Evolutionary conservation across 2,888 invertebrate genomes (phyloP).

Genomic region (Theretra japonica): DNA sequence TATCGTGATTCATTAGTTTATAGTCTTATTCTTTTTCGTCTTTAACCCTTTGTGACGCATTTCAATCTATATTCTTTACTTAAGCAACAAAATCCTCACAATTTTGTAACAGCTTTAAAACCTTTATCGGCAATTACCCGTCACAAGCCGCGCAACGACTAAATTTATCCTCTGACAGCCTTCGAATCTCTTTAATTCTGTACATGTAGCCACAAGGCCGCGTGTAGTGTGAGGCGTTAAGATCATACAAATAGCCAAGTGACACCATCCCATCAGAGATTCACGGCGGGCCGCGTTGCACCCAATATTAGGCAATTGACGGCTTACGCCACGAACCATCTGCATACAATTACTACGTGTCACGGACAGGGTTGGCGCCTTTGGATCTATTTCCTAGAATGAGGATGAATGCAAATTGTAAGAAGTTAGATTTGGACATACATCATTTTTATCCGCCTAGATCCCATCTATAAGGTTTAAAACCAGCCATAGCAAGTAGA

Average conservation of each 20-base stretch:
- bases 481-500: no score
- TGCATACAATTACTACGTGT: constrained; percentile 29
- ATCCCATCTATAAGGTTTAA: no score
- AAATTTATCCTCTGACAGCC: constrained; percentile 15
- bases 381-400: neutral
- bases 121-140: neutral
- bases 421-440: no score
- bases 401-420: neutral
- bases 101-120: no score
- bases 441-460: no score
- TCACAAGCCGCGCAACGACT: neutral
- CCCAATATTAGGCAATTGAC: constrained; percentile 33
- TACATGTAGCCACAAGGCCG: constrained; percentile 61
- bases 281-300: constrained; percentile 56
- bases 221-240: neutral
- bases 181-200: constrained; percentile 36
- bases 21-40: no score
- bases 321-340: constrained; percentile 26
- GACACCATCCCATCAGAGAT: constrained; percentile 58
- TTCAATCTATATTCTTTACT: no score
- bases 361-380: constrained; percentile 26
- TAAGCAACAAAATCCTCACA: no score
- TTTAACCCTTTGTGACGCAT: no score
- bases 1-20: no score
- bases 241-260: constrained; percentile 59